Evolutionary conservation across 2,888 invertebrate species (phyloP), one percentile per base, ranked within the genome.

Genomic region (Harpalus rubripes): DNA sequence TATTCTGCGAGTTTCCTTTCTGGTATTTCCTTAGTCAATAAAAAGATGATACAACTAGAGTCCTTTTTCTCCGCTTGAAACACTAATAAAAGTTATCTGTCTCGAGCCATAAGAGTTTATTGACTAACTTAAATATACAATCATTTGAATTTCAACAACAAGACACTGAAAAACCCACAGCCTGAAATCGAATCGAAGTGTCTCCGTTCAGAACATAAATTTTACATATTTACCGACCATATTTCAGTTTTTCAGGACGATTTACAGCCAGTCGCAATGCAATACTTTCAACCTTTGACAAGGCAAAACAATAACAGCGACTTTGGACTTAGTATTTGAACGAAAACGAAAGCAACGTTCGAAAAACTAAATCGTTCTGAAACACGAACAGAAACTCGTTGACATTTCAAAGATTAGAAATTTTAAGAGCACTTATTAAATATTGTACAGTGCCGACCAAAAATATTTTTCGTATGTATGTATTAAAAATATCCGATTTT

Each of bases 161-260:
- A 65, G 15, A 68, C 15, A 74, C 15, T 74, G 15, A 74, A 44
- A 74, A 16, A 74, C 18, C n/a, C 44, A 44, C 8, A 32, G 18
- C 15, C 44, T 74, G 44, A 44, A 74, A 74, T 74, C 72, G 72
- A 74, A 74, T 74, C 15, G 72, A 68, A 68, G 39, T 68, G 68
- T 68, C 68, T 68, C 41, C 72, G 41, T 44, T 74, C 72, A 68
- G 44, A 16, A 74, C 72, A 74, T 74, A 74, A 74, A 74, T 74
- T 74, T 74, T 44, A 44, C 72, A 74, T 74, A 74, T 74, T 74
- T 74, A 74, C 72, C 44, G 16, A 74, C 44, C 72, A 44, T 41
- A 44, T 74, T 74, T 74, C 18, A 74, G 44, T 44, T 74, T 74
- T 74, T 74, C 63, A 26, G 22, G 63, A 63, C 63, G 63, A 63